These are phyloP conservation scores for Labia minor DNA, from an alignment of 2,888 invertebrate genomes.

Conservation along the genomic window DNA sequence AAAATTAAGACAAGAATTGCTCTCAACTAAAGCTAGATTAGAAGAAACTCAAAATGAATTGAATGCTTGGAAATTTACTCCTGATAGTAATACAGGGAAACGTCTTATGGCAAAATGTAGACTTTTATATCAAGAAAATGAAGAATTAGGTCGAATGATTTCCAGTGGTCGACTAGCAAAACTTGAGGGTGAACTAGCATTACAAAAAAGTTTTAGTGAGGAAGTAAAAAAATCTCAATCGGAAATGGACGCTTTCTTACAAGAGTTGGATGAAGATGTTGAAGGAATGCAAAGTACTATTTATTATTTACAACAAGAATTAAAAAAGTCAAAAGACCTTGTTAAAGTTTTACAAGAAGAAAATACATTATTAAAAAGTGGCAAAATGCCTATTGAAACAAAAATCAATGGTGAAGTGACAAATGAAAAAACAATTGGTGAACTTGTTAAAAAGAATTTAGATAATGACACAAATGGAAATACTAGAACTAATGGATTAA, in stretches of 20 bases:
- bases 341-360: slow-evolving; percentile 52
- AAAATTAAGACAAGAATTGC: slow-evolving; percentile 79
- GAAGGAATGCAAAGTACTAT: slow-evolving; percentile 99
- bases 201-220: slow-evolving; percentile 90
- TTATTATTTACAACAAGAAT: slow-evolving; percentile 82
- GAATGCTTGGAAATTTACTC: slow-evolving; percentile 97
- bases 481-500: not conserved
- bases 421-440: slow-evolving; percentile 14
- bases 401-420: slow-evolving; percentile 19
- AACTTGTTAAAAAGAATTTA: slow-evolving; percentile 18
- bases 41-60: slow-evolving; percentile 97
- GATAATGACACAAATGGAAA: not conserved
- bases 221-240: slow-evolving; percentile 94
- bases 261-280: slow-evolving; percentile 92
- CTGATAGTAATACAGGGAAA: slow-evolving; percentile 96
- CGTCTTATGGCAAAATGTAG: slow-evolving; percentile 96
- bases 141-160: slow-evolving; percentile 91
- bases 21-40: slow-evolving; percentile 75
- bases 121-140: slow-evolving; percentile 89
- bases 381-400: slow-evolving; percentile 16
- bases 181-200: slow-evolving; percentile 85
- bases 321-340: slow-evolving; percentile 69
- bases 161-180: slow-evolving; percentile 90
- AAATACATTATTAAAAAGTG: slow-evolving; percentile 28
- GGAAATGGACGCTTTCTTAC: slow-evolving; percentile 89